Base-by-base conservation (phyloP, 2,888 invertebrate genomes). In the Stegophylla sp. region DNA sequence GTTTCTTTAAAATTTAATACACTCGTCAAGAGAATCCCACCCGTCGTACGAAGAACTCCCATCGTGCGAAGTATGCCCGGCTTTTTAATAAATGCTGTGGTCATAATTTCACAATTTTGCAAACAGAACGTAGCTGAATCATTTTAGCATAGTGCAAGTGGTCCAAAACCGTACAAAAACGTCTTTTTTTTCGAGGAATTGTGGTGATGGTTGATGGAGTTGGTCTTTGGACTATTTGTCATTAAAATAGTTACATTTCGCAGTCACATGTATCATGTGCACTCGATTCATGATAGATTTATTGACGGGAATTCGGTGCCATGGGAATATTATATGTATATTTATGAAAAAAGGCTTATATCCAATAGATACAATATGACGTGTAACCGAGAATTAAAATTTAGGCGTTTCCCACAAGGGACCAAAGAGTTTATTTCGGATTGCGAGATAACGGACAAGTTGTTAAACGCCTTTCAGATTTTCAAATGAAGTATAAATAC, bases 231-330 rank as follows among this genome's bases (percentile, higher is more conserved):
- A n/a, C 61, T 73, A 61, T 61, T 73, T 15, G 1, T 23, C n/a
- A 61, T 73, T 73, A 61, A 73, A 59, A 59, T 73, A 45, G 43
- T 73, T 61, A 3, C 26, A 45, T 74, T 63, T 74, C n/a, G 26
- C 15, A 61, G 23, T 63, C 61, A 28, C 61, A 26, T 26, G 48
- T 43, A 23, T n/a, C 23, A 4, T 13, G 9, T 9, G 43, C 23
- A 5, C 34, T 34, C 48, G 61, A 74, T 74, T 74, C 74, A 74
- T 48, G 74, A 74, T 74, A 48, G 74, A 74, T 74, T 74, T 74
- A 63, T 74, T 74, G 74, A 45, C 61, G 74, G 74, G 74, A 74
- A 48, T 4, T 48, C 45, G n/a, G 20, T 48, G 28, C 20, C 28
- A 23, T 23, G 26, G 4, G 5, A 26, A 1, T 51, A 10, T 34